These are phyloP conservation scores for Dendrophyllia cribrosa DNA, from an alignment of 64 coral and sea anemone genomes.

Conservation along the genomic window DNA sequence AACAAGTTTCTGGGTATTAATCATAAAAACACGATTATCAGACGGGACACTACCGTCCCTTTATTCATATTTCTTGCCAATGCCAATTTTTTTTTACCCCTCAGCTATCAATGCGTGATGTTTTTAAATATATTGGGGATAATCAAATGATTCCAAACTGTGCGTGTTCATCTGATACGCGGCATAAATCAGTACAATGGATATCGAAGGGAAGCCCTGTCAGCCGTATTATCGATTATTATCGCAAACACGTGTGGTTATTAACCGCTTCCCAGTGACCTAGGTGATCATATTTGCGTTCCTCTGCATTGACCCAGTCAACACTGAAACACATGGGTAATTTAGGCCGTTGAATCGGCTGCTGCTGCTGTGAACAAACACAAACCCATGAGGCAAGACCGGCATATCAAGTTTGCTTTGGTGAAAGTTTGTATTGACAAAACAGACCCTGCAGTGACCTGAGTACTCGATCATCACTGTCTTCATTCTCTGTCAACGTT, in stretches of 20 bases:
- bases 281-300: neutral
- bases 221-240: neutral
- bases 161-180: no score
- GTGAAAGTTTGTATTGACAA: neutral
- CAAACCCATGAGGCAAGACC: neutral
- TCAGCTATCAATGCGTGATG: no score
- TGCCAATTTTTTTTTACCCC: no score
- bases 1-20: no score
- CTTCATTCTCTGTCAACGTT: neutral
- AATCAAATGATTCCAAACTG: no score
- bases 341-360: neutral
- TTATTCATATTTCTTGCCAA: no score
- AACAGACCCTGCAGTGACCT: neutral
- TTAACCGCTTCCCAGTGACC: neutral
- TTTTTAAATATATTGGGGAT: no score
- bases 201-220: neutral
- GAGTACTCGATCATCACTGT: neutral
- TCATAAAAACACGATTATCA: no score
- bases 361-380: neutral
- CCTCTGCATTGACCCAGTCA: neutral
- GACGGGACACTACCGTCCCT: no score
- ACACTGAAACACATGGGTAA: neutral
- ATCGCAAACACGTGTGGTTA: neutral
- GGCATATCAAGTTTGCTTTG: slow-evolving; percentile 31
- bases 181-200: no score